Evolutionary conservation across 2,888 invertebrate species (phyloP).

Genomic region (Drosophila pegasa): DNA sequence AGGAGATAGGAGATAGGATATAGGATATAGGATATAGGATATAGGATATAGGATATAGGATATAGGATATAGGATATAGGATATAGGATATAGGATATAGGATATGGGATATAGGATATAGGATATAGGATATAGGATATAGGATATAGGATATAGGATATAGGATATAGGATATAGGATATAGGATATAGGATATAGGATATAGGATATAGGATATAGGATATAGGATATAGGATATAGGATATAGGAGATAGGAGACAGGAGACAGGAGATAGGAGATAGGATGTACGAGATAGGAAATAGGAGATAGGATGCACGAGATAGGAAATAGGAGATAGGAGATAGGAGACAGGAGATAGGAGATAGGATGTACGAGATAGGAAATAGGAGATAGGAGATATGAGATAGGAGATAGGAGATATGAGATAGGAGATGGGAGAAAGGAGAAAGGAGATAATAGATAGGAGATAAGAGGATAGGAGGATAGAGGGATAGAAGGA

Average conservation of each 20-base stretch:
- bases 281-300: background rate
- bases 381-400: background rate
- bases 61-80: background rate
- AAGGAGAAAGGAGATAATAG: background rate
- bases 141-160: background rate
- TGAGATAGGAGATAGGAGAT: background rate
- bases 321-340: background rate
- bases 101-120: background rate
- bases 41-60: background rate
- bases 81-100: background rate
- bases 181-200: background rate
- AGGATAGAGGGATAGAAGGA: background rate
- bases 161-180: background rate
- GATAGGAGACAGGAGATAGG: background rate
- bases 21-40: background rate
- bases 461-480: background rate
- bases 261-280: background rate
- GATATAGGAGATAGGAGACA: background rate
- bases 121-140: background rate
- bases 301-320: background rate
- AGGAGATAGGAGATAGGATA: background rate
- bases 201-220: background rate
- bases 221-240: background rate
- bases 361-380: no score
- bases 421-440: background rate